Evolutionary conservation across 2,797 vertebrate genomes (phyloP).

Genomic region (Acanthopagrus latus): DNA sequence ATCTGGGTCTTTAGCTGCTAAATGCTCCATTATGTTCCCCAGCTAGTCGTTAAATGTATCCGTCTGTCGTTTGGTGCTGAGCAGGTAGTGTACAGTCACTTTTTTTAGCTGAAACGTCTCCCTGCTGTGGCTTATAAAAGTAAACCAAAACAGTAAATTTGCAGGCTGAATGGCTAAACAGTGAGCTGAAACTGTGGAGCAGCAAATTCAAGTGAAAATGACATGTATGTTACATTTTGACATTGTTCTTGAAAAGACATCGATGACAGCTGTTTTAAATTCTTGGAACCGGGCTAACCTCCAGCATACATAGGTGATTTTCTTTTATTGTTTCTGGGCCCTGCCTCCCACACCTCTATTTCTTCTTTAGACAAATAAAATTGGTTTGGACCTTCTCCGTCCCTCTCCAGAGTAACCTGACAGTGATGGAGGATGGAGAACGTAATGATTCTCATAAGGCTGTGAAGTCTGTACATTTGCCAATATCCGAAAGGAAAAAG

Average conservation of each 20-base stretch:
- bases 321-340: conserved; percentile 15
- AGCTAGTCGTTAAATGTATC: background rate
- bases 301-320: background rate
- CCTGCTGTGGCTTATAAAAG: background rate
- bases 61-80: background rate
- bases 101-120: background rate
- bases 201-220: no score
- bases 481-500: background rate
- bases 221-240: background rate
- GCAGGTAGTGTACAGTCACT: background rate
- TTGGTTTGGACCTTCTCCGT: conserved; percentile 2
- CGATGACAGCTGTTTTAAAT: background rate
- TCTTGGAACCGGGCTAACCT: background rate
- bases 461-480: background rate
- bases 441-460: conserved; percentile 9
- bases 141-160: background rate
- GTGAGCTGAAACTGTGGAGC: background rate
- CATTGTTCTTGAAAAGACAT: background rate
- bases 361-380: conserved; percentile 18
- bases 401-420: conserved; percentile 27
- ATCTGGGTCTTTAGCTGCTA: background rate
- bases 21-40: background rate
- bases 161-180: background rate
- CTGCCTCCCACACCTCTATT: background rate
- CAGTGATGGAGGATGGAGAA: conserved; percentile 17